Base-by-base conservation (phyloP, 1,140 invertebrate species). In the Aporrectodea caliginosa region DNA sequence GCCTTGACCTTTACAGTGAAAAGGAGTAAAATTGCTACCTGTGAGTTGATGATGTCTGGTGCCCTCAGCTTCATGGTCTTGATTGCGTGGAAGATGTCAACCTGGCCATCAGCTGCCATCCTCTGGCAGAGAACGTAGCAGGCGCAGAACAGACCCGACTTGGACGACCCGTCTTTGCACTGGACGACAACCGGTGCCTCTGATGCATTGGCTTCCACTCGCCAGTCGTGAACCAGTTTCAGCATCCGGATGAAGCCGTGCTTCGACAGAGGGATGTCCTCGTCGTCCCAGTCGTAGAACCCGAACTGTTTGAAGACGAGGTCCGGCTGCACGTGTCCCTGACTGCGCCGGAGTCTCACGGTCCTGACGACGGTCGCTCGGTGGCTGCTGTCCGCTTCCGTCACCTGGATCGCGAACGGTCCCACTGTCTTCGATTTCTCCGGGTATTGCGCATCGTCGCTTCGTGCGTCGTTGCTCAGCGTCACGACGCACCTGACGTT, bases 51-150 rank as follows among this genome's bases (percentile, higher is more conserved):
- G 69, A 87, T 83, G 76, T 87, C 85, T 12, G 80, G 73, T 29
- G 86, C 77, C 1, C 86, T 78, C 34, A 83, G 79, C 81, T 87
- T 88, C 35, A 86, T 80, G 78, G 85, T 84, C 79, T 87, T 87
- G 34, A 88, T 80, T 16, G 84, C 85, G 79, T 86, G 85, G 80
- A 84, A 86, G 27, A 88, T 82, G 80, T 88, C 86, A 12, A 87
- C 85, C 69, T 85, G 82, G 2, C 82, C 80, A 22, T 88, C 84
- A 70, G 82, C 73, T 12, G 79, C 68, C 82, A 87, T 83, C 77
- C 84, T 83, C 75, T 87, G 84, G 79, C 84, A 84, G 6, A 87
- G 73, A 27, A 84, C 35, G 16, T 80, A 82, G 29, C 85, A 71
- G 0, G 84, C 82, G 68, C 83, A 82, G 73, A 84, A 87, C 35